Base-by-base conservation (phyloP, 2,797 vertebrate species). In the Morelia viridis region DNA sequence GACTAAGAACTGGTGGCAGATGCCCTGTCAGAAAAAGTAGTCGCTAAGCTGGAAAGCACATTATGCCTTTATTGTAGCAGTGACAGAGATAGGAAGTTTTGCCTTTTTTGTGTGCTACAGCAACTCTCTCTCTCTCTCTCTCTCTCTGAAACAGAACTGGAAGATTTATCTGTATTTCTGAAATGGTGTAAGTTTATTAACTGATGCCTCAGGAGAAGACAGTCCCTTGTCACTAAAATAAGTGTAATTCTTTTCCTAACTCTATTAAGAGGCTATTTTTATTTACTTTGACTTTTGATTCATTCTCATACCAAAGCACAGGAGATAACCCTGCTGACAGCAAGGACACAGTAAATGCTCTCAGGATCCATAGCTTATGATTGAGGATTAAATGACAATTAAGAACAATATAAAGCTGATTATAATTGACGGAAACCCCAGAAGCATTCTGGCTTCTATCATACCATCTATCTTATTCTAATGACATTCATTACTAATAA, bases 361-460 rank as follows among this genome's bases (percentile, higher is more conserved):
- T 15, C 95, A 85, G 94, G 94, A 96, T 53, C 0, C 86, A 11
- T 0, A 46, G 9, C 95, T 76, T 93, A 83, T 93, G 96, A 94
- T 96, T 94, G 46, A 93, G 94, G 94, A 96, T 94, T 53, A 0
- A 95, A 96, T 97, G 96, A 97, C 96, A 97, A 98, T 98, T 97
- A 98, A 97, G 88, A 90, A 91, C 93, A 95, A 97, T 97, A 96
- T 95, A 96, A 97, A 96, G 94, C 96, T 97, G 97, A 98, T 96
- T 26, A 24, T 96, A 95, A 96, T 95, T 96, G 97, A 98, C 97
- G 96, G 31, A 50, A 91, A n/a, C 93, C 88, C 96, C 96, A 96
- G 94, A 97, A 97, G 93, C 50, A 24, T 3, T 93, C 95, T 95
- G 91, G 76, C 5, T 92, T 93, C 83, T 96, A 95, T 88, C 71